phyloP scores from a whole-genome alignment of 1,140 invertebrate species.

The Chironomus striatipennis region DNA sequence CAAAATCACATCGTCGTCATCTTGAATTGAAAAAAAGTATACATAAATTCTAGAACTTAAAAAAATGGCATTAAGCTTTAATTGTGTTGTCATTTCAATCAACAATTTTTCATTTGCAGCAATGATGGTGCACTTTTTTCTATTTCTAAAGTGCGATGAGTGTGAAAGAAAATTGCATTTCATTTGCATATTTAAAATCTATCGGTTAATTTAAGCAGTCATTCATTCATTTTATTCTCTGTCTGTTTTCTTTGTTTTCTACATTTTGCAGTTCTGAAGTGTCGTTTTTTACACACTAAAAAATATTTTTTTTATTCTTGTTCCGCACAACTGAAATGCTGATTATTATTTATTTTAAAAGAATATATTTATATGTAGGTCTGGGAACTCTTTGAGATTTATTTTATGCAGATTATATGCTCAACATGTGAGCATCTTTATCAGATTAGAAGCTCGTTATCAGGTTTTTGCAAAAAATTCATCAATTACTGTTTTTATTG shows the following conservation, averaged over 20 bases:
- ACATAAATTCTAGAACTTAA: neutral
- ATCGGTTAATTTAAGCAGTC: neutral
- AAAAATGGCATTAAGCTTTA: constrained; percentile 16
- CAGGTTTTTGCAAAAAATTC: no score
- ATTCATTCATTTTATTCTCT: neutral
- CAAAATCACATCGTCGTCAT: neutral
- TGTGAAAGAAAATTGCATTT: neutral
- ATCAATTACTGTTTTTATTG: no score
- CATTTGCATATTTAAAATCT: constrained; percentile 3
- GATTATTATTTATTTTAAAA: no score
- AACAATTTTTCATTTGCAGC: constrained; percentile 1
- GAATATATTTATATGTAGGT: no score
- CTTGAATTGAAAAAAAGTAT: neutral
- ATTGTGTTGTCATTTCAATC: constrained; percentile 13
- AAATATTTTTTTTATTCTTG: no score
- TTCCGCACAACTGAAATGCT: no score
- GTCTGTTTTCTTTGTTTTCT: neutral
- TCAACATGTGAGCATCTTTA: no score
- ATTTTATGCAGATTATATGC: no score
- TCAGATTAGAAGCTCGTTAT: no score
- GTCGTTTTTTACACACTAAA: neutral
- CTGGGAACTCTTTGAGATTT: no score
- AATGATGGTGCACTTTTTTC: neutral
- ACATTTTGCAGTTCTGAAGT: neutral
- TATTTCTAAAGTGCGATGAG: neutral